Conservation (phyloP, 2,797 vertebrate genomes). For the Ispidina lecontei region DNA sequence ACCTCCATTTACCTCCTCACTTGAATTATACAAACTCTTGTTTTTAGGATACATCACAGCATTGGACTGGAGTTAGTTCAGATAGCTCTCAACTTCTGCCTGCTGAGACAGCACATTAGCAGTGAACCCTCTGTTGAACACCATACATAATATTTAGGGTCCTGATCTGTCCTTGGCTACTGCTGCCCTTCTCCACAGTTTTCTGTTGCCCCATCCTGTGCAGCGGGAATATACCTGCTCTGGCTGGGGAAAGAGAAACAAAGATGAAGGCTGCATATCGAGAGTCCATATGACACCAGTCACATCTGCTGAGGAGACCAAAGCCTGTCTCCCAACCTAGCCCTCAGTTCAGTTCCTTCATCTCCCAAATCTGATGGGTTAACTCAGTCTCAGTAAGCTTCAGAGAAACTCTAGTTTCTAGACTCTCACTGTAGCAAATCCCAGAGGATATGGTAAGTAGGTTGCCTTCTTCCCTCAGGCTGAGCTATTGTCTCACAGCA, state of each 20-base stretch:
- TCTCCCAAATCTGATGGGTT: background rate
- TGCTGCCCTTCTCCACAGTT: background rate
- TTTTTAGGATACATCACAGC: background rate
- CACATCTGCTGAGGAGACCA: background rate
- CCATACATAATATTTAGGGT: background rate
- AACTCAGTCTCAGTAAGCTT: background rate
- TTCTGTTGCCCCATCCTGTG: background rate
- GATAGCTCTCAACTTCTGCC: background rate
- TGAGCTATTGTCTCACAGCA: constrained; percentile 29
- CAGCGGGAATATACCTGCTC: background rate
- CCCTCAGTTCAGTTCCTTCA: background rate
- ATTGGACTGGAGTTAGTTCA: background rate
- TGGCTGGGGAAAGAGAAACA: background rate
- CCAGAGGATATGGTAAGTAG: background rate
- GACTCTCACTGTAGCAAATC: background rate
- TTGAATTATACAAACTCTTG: background rate
- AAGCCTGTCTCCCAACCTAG: background rate
- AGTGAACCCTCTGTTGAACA: background rate
- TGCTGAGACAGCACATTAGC: background rate
- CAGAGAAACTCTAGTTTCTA: background rate
- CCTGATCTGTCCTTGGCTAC: background rate
- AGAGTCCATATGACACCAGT: background rate
- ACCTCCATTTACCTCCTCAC: background rate
- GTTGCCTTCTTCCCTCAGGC: constrained; percentile 14
- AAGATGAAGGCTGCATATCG: background rate